Base-by-base conservation (phyloP, 2,113 vertebrate species). In the Orycteropus afer region DNA sequence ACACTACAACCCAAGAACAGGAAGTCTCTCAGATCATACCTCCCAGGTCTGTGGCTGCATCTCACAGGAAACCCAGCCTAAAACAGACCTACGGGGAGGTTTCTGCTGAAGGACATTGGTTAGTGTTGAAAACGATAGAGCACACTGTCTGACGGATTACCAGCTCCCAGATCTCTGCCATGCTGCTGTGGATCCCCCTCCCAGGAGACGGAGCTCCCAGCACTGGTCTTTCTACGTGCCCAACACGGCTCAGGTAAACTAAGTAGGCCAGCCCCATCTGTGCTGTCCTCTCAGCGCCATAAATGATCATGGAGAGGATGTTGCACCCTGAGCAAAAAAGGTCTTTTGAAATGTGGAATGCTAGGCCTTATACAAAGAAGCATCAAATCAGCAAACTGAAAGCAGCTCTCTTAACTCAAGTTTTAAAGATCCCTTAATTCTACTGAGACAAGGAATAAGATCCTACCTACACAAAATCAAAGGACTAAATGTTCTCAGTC, bases 1-100 rank as follows among this genome's bases (percentile, higher is more conserved):
- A 6, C 65, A 61, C 25, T 63, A 37, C 20, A 51, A 42, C 47
- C 51, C 63, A 42, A 42, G 40, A 96, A 89, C 79, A 97, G 97
- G 97, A 97, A 97, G 96, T 91, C 42, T 29, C 63, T 20, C 23
- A 32, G 73, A 79, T 80, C 95, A 87, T 2, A 81, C 63, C 89
- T 79, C 86, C 79, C 42, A 23, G 63, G 86, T 77, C 96, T 96
- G 96, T 49, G 86, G 97, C 93, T 76, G 20, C 23, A 12, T 45
- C 74, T 95, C 89, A 96, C 96, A 96, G 94, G 79, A 97, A 97
- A 94, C 76, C 82, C 91, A 67, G 73, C 86, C 76, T 74, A 82
- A 90, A 85, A 59, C 45, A 3, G 53, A 79, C 37, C 51, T 34
- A 22, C 13, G 79, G 86, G 65, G 51, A 71, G 55, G 40, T 42